Base-by-base conservation (phyloP, 2,113 vertebrate genomes). In the Pungitius pungitius region DNA sequence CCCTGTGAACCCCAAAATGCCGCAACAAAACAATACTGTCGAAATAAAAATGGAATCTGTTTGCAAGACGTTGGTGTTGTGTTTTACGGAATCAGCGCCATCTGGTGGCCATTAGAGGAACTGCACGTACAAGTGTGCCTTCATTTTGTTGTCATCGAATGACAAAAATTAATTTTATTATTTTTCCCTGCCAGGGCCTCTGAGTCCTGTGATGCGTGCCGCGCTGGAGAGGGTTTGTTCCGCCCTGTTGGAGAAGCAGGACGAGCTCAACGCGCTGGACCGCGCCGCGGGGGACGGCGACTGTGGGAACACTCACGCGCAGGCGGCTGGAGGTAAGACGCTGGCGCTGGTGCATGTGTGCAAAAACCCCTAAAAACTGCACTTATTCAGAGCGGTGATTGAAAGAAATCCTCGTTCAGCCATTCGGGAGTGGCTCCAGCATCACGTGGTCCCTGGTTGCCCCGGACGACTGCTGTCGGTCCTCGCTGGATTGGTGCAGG, bases 241-340 rank as follows among this genome's bases (percentile, higher is more conserved):
- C 51, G 80, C 86, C 6, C 88, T 99, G 10, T 77, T 97, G 9
- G 84, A 75, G 4, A 86, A 92, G 33, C 94, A 95, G 88, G 95
- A 97, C 0, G 87, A 92, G 33, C 95, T 99, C 8, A 97, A 99
- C 3, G 92, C 95, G 3, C 88, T 99, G 89, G 98, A 99, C 75
- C 94, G 96, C 0, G 95, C 93, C 0, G 92, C 95, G 0, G 98
- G 97, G 0, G 97, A 99, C 0, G 98, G 97, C 13, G 98, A 99
- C 78, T 99, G 97, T 0, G 97, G 98, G 1, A 95, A 90, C 91
- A 99, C 97, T 0, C 97, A 99, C 0, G 93, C 95, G 15, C 92
- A 92, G 7, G 96, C 95, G 0, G 96, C 96, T 58, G 89, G 61
- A 89, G 97, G 97, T 98, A 54, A 27, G 91, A 60, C 11, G n/a